phyloP scores from a whole-genome alignment of 1,140 invertebrate species.

The Drosophila auraria region DNA sequence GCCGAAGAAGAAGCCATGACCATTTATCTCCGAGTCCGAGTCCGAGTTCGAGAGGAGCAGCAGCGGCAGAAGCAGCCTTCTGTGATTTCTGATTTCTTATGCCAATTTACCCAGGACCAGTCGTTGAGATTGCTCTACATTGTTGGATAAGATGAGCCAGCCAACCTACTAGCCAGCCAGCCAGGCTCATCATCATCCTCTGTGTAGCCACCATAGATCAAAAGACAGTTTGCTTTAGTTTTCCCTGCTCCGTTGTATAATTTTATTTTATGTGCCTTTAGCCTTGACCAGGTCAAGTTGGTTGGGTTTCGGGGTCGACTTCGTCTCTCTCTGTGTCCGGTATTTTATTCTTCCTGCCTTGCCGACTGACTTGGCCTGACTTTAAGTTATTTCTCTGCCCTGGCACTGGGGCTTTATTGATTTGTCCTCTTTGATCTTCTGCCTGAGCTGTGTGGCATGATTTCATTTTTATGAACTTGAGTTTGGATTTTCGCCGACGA shows the following conservation, averaged over 20 bases:
- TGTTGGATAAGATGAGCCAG: slow-evolving; percentile 38
- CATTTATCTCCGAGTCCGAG: slow-evolving; percentile 47
- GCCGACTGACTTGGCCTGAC: slow-evolving; percentile 56
- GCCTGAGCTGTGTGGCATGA: slow-evolving; percentile 80
- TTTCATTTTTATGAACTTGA: slow-evolving; percentile 84
- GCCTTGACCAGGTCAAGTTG: slow-evolving; percentile 84
- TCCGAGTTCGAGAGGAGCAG: slow-evolving; percentile 43
- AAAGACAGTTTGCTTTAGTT: slow-evolving; percentile 84
- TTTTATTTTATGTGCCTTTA: slow-evolving; percentile 80
- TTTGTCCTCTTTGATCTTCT: slow-evolving; percentile 84
- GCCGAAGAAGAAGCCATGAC: slow-evolving; percentile 44
- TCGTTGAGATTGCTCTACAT: slow-evolving; percentile 64
- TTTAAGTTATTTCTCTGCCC: slow-evolving; percentile 77
- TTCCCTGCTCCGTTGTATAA: slow-evolving; percentile 65
- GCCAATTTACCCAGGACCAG: slow-evolving; percentile 71
- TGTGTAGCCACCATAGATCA: slow-evolving; percentile 71
- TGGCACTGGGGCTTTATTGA: slow-evolving; percentile 71
- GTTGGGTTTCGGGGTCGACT: slow-evolving; percentile 55
- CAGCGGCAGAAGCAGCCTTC: slow-evolving; percentile 65
- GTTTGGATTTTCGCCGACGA: slow-evolving; percentile 52
- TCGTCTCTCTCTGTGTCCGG: slow-evolving; percentile 14
- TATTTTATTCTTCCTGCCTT: slow-evolving; percentile 18
- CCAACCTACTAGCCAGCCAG: slow-evolving; percentile 15
- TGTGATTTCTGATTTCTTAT: slow-evolving; percentile 84
- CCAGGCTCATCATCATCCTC: slow-evolving; percentile 32